Evolutionary conservation across 2,888 invertebrate species (phyloP).

Genomic region (Polydrusus cervinus): DNA sequence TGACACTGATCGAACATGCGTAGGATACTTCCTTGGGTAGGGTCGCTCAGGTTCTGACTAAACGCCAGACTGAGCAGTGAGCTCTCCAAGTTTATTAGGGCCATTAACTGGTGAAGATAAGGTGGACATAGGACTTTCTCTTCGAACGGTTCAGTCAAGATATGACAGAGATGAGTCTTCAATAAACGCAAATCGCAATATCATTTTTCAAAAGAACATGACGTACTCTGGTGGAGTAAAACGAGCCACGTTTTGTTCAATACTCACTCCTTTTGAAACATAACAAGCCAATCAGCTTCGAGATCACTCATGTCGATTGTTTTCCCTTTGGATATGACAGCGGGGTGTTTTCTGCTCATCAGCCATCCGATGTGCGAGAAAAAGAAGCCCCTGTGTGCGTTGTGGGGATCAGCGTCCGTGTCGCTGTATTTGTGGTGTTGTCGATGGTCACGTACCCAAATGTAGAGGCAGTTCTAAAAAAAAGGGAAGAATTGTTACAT

Average conservation of each 20-base stretch:
- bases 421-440: slow-evolving; percentile 87
- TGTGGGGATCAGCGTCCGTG: slow-evolving; percentile 87
- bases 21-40: too few species aligned
- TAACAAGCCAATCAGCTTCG: slow-evolving; percentile 80
- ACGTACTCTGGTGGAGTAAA: too few species aligned
- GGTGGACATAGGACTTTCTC: too few species aligned
- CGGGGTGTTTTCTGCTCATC: slow-evolving; percentile 85
- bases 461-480: slow-evolving; percentile 80
- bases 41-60: too few species aligned
- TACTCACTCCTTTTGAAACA: slow-evolving; percentile 83
- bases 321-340: slow-evolving; percentile 78
- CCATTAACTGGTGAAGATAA: too few species aligned
- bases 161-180: too few species aligned
- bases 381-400: slow-evolving; percentile 87
- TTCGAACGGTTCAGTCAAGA: too few species aligned
- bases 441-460: slow-evolving; percentile 88
- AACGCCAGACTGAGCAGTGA: too few species aligned
- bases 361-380: slow-evolving; percentile 93
- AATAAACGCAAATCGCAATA: too few species aligned
- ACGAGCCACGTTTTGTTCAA: neutral
- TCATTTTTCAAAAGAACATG: too few species aligned
- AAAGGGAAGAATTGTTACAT: neutral
- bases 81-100: too few species aligned
- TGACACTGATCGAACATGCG: too few species aligned
- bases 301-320: slow-evolving; percentile 86